Evolutionary conservation across 2,113 vertebrate genomes (phyloP), one percentile per base, ranked within the genome.

Genomic region (Delphinus delphis): DNA sequence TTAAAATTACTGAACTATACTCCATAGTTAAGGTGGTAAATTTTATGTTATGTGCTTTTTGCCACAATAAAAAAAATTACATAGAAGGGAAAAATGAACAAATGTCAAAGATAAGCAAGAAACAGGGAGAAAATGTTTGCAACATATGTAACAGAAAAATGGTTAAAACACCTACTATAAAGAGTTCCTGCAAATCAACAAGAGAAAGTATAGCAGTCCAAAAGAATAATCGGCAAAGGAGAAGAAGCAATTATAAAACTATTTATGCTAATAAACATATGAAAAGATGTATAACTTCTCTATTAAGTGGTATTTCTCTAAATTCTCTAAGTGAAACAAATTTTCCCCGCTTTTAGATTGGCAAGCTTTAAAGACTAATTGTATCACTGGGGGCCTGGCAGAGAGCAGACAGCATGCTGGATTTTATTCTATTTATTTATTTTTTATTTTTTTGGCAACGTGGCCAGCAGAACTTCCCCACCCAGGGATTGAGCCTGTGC

Each of bases 131-230:
- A 70, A 62, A 74, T 36, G 36, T 25, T 83, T 65, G 44, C 70
- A 74, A 41, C 33, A 38, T 5, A 74, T 41, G 9, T 36, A 84
- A 92, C 41, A 84, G 55, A 63, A 73, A 74, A 38, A 63, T 60
- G 41, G 55, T 79, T 74, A 33, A 15, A 25, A 74, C 50, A 65
- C 25, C 26, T 71, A n/a, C 21, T 28, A 47, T 36, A 15, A 91
- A 44, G n/a, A 90, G 36, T 81, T 41, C 20, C 63, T 58, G 50
- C 63, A 81, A 81, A 81, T 70, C 50, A 92, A 65, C 26, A 83
- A 62, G 31, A 62, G 79, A 55, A 63, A 53, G 33, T 76, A 74
- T 7, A 25, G 23, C 20, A 41, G 55, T 41, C 33, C 26, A 90
- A 76, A 17, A 85, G n/a, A 67, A 67, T 20, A 58, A 41, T 25